phyloP scores from a whole-genome alignment of 2,797 vertebrate genomes.

The Sebastes taczanowskii region DNA sequence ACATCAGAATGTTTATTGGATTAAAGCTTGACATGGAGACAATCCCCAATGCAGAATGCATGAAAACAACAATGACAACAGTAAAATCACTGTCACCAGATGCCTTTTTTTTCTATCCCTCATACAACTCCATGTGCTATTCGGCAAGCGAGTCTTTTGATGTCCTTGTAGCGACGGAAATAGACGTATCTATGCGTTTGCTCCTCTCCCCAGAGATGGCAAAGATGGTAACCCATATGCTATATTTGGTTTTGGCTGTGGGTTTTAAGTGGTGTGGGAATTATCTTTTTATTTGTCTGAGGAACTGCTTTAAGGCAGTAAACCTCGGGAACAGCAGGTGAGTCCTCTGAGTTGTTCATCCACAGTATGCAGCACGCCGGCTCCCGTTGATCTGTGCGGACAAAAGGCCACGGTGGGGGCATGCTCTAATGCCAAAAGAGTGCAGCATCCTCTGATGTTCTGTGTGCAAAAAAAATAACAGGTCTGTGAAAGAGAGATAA shows the following conservation, averaged over 20 bases:
- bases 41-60: conserved; percentile 71
- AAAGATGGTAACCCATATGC: conserved; percentile 66
- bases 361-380: conserved; percentile 44
- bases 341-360: conserved; percentile 57
- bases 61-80: conserved; percentile 75
- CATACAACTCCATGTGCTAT: conserved; percentile 54
- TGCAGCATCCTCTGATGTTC: conserved; percentile 61
- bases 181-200: conserved; percentile 46
- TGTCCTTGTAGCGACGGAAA: conserved; percentile 55
- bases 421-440: conserved; percentile 63
- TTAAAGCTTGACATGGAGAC: conserved; percentile 77
- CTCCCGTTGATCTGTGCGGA: conserved; percentile 49
- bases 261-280: conserved; percentile 58
- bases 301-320: conserved; percentile 51
- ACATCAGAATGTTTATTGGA: conserved; percentile 80
- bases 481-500: conserved; percentile 79
- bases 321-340: conserved; percentile 65
- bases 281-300: conserved; percentile 58
- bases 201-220: conserved; percentile 42
- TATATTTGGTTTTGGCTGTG: conserved; percentile 65
- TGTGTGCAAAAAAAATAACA: conserved; percentile 50
- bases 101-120: conserved; percentile 38
- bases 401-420: conserved; percentile 58
- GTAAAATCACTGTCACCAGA: conserved; percentile 59
- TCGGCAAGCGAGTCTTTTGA: conserved; percentile 47